These are phyloP conservation scores for Pachliopta kotzebuea DNA, from an alignment of 2,888 invertebrate genomes.

Conservation along the genomic window DNA sequence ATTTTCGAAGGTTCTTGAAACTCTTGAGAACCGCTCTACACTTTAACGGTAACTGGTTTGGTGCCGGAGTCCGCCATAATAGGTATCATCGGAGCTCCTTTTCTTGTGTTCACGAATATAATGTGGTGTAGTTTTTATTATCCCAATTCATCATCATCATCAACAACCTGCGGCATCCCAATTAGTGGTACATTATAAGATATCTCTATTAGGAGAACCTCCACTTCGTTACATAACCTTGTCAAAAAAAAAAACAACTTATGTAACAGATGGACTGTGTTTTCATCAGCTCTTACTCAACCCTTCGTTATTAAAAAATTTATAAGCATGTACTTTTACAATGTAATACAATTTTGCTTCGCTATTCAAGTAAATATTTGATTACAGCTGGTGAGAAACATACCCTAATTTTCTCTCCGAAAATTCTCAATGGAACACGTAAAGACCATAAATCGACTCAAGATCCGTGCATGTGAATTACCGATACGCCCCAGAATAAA, in stretches of 20 bases:
- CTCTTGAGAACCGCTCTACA: too few species aligned
- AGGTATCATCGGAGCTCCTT: too few species aligned
- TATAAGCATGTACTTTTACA: neutral
- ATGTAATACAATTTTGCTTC: neutral
- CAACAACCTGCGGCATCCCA: too few species aligned
- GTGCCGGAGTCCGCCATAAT: too few species aligned
- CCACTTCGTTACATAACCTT: too few species aligned
- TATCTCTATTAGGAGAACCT: too few species aligned
- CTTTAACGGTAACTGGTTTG: too few species aligned
- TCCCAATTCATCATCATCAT: too few species aligned
- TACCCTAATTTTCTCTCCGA: constrained; percentile 6
- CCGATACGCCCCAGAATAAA: constrained; percentile 20
- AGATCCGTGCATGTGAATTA: constrained; percentile 27
- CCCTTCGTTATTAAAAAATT: neutral
- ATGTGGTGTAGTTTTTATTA: too few species aligned
- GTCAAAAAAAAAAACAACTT: neutral
- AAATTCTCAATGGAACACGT: constrained; percentile 15
- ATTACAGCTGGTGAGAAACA: constrained; percentile 28
- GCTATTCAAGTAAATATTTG: constrained; percentile 14
- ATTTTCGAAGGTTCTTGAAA: too few species aligned
- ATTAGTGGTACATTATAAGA: too few species aligned
- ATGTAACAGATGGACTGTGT: neutral
- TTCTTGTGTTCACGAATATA: too few species aligned
- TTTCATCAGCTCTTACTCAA: neutral
- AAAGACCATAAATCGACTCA: constrained; percentile 28